These are phyloP conservation scores for Allobates femoralis DNA, from an alignment of 2,797 vertebrate species.

Conservation along the genomic window DNA sequence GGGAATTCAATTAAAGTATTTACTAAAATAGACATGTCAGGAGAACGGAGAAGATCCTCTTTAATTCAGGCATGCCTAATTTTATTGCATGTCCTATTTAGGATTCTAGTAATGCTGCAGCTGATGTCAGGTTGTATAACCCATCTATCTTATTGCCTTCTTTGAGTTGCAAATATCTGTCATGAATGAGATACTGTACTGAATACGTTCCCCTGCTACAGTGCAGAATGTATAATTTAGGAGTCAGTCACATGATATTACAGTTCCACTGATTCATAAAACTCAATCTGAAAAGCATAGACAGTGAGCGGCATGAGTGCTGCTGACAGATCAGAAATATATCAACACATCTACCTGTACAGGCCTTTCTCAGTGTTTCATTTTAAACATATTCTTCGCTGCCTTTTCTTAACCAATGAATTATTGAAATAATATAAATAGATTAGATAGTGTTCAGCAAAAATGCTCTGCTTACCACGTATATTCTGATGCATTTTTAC, in stretches of 20 bases:
- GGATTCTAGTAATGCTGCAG: not conserved
- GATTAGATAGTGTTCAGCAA: conserved; percentile 26
- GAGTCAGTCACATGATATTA: conserved; percentile 12
- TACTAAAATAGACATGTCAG: no score
- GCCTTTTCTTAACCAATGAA: not conserved
- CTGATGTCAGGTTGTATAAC: not conserved
- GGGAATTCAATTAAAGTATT: no score
- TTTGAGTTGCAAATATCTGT: not conserved
- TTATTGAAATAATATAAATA: conserved; percentile 48
- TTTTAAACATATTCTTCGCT: conserved; percentile 4
- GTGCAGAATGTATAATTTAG: conserved; percentile 19
- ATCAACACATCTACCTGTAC: not conserved
- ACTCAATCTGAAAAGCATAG: not conserved
- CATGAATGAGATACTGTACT: not conserved
- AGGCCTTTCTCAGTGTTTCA: not conserved
- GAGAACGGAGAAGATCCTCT: not conserved
- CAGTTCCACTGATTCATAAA: not conserved
- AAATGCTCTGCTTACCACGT: conserved; percentile 43
- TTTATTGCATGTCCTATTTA: not conserved
- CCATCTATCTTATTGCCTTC: not conserved
- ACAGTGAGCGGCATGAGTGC: not conserved
- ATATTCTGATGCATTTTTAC: conserved; percentile 11
- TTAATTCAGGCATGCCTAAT: not conserved
- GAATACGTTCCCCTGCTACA: not conserved
- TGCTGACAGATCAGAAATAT: conserved; percentile 12